Evolutionary conservation across 2,113 vertebrate species (phyloP).

Genomic region (Globicephala melas): DNA sequence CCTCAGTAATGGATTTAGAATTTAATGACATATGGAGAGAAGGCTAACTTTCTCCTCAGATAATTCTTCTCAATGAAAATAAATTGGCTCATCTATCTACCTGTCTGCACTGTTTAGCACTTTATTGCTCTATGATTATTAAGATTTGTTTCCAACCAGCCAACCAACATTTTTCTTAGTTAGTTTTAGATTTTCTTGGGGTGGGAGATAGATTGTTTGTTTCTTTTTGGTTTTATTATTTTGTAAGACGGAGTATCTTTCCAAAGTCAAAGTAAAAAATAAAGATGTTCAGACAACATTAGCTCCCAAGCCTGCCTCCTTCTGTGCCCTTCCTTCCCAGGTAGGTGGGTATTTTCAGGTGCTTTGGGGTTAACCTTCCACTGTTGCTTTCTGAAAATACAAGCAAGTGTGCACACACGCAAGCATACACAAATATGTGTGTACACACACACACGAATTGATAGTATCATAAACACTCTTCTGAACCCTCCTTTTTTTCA

Average conservation of each 20-base stretch:
- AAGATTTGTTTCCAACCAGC: neutral
- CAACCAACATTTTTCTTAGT: neutral
- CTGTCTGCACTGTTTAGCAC: neutral
- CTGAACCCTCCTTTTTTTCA: neutral
- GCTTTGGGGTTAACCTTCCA: neutral
- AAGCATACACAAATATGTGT: neutral
- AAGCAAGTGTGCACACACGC: neutral
- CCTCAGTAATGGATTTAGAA: slow-evolving; percentile 58
- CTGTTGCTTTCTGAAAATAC: neutral
- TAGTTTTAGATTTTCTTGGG: neutral
- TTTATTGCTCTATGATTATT: neutral
- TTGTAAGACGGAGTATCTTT: neutral
- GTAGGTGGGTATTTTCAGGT: neutral
- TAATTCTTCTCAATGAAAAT: slow-evolving; percentile 46
- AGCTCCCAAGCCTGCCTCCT: neutral
- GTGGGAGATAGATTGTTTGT: neutral
- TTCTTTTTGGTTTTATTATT: neutral
- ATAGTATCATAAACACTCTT: neutral
- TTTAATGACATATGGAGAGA: slow-evolving; percentile 43
- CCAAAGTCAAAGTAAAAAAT: neutral
- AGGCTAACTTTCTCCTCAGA: slow-evolving; percentile 26
- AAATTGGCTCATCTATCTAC: neutral
- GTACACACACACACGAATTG: neutral
- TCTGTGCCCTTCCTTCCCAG: neutral
- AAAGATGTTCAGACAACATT: neutral